Conservation (phyloP, 2,113 vertebrate species). For the Pluvialis apricaria region DNA sequence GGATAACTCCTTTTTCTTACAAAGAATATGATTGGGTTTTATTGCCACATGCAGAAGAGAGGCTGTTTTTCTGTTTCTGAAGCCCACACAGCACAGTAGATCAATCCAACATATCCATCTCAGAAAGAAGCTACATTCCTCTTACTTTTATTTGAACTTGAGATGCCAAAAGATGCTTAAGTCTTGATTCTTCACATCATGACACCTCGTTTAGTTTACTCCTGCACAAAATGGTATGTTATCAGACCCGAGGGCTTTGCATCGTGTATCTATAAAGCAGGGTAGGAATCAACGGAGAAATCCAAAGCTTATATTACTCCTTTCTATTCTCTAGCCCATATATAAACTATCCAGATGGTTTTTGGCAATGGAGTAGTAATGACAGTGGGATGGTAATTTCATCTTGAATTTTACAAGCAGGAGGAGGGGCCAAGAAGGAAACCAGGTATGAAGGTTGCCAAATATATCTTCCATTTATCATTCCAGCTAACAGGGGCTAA, state of each 20-base stretch:
- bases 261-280: not conserved
- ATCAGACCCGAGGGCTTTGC: not conserved
- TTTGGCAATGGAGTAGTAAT: slow-evolving; percentile 1
- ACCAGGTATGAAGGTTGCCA: slow-evolving; percentile 27
- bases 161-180: not conserved
- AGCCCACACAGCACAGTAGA: not conserved
- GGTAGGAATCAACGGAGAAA: not conserved
- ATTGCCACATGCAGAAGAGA: not conserved
- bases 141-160: not conserved
- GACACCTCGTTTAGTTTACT: not conserved
- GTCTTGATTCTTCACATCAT: not conserved
- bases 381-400: slow-evolving; percentile 16
- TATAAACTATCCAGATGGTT: not conserved
- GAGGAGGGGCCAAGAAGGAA: slow-evolving; percentile 22
- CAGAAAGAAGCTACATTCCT: not conserved
- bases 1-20: not conserved
- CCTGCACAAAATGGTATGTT: not conserved
- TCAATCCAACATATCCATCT: not conserved
- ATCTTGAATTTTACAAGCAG: slow-evolving; percentile 15
- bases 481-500: not conserved
- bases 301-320: not conserved
- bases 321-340: not conserved
- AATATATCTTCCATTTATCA: slow-evolving; percentile 34
- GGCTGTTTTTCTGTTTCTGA: not conserved
- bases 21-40: not conserved